Percentiles rank a stretch among this genome's conserved stretches.
Conservation (phyloP, 2,888 invertebrate species). For the Blomia tropicalis region DNA sequence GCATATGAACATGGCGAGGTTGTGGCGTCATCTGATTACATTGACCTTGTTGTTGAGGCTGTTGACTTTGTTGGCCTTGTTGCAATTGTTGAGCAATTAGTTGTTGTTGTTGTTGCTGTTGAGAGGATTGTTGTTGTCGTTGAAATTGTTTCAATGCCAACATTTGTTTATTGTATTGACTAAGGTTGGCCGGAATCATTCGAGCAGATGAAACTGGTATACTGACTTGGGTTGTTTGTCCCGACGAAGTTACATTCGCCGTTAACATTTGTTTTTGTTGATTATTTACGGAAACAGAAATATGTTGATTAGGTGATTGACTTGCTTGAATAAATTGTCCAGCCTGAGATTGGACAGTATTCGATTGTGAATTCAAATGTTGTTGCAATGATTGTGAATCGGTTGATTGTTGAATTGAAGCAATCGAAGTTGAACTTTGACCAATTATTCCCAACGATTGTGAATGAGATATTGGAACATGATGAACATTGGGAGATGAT, state of each 20-base stretch:
- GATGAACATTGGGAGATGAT: background rate
- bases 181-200: background rate
- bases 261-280: background rate
- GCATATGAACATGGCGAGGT: slow-evolving; percentile 18
- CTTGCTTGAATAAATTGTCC: background rate
- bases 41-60: background rate
- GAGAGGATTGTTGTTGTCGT: background rate
- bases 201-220: background rate
- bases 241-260: background rate
- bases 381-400: background rate
- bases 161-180: background rate
- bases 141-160: background rate
- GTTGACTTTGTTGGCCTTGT: background rate
- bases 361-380: background rate
- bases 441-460: background rate
- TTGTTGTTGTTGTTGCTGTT: background rate
- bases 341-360: background rate
- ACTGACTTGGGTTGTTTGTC: background rate
- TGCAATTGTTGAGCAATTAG: background rate
- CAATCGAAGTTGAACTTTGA: background rate
- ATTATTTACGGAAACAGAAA: background rate
- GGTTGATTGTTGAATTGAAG: background rate
- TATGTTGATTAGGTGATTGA: background rate
- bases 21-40: slow-evolving; percentile 9
- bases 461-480: background rate